Base-by-base conservation (phyloP, 2,888 invertebrate species). In the Buathra laborator region DNA sequence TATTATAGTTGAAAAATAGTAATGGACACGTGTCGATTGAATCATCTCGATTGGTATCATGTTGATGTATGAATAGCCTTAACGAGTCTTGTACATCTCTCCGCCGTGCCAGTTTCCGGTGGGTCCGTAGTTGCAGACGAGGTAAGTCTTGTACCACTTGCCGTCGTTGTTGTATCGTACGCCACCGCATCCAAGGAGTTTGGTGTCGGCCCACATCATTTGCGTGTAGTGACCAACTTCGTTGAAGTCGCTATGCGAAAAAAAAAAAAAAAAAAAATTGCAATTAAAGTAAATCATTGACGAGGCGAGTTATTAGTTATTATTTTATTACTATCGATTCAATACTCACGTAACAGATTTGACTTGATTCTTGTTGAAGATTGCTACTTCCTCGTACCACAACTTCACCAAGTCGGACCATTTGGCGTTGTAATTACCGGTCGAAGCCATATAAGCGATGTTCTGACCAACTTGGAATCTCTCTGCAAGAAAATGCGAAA, bases 131-230 rank as follows among this genome's bases (percentile, higher is more conserved):
- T 94, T 94, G 87, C 94, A 94, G 29, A 94, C 92, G 83, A 94
- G 89, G 62, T 92, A 89, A 74, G 91, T 91, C 2, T 85, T 87
- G 83, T 91, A 79, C 77, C 37, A 82, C 5, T 48, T 44, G 88
- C 89, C 76, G 16, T 78, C 77, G 9, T 29, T 53, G 90, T 93
- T 53, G 90, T 93, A 95, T 71, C 91, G 91, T 1, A 94, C 90
- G 85, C 89, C 92, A 32, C 95, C 95, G 86, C 95, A 95, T 6
- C 95, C 95, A 37, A 95, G 86, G 24, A 88, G 87, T 44, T 90
- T 90, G 0, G 95, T 94, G 29, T 93, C 90, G 1, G 94, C 94
- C 95, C 95, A 95, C 1, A 95, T 92, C 74, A 95, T 89, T 92
- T 95, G 94, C 0, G 94, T 94, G 87, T 94, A 94, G 86, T 94